A percentile compares a stretch with the other conserved stretches of the same genome.
These are phyloP conservation scores for Anolis sagrei DNA, from an alignment of 2,113 vertebrate genomes.

Conservation along the genomic window DNA sequence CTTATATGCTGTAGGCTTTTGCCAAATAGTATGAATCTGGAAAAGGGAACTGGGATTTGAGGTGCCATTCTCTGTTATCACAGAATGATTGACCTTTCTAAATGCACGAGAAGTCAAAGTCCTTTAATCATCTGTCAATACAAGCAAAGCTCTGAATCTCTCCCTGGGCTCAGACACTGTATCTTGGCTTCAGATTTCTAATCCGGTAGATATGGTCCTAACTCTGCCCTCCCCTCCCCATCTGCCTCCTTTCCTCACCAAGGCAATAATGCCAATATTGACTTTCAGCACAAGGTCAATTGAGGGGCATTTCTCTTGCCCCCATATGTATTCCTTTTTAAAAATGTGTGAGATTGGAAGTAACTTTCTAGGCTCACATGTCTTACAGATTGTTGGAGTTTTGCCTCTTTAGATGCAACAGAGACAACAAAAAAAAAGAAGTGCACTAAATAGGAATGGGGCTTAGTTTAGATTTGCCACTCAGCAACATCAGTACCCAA, in stretches of 20 bases:
- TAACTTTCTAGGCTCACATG: constrained; percentile 15
- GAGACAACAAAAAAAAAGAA: not conserved
- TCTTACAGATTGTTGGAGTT: constrained; percentile 22
- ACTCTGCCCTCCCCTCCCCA: constrained; percentile 3
- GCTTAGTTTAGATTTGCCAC: constrained; percentile 22
- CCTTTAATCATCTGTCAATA: constrained; percentile 33
- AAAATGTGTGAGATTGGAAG: not conserved
- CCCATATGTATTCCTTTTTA: not conserved
- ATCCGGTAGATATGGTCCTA: constrained; percentile 29
- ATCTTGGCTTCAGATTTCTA: constrained; percentile 26
- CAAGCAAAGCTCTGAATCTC: constrained; percentile 18
- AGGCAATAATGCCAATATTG: constrained; percentile 14
- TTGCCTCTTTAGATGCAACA: not conserved
- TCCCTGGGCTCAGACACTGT: not conserved
- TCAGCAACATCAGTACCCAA: not conserved
- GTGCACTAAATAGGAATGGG: constrained; percentile 8
- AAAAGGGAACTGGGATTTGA: constrained; percentile 44
- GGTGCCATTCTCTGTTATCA: constrained; percentile 35
- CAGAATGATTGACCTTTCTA: constrained; percentile 49
- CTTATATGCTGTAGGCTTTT: not conserved
- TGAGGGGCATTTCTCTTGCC: not conserved
- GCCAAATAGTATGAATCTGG: constrained; percentile 6
- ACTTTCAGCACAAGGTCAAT: constrained; percentile 40
- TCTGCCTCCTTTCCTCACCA: constrained; percentile 14
- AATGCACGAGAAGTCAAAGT: constrained; percentile 28